phyloP scores from a whole-genome alignment of 2,888 invertebrate genomes.

The Hypsopygia costalis region DNA sequence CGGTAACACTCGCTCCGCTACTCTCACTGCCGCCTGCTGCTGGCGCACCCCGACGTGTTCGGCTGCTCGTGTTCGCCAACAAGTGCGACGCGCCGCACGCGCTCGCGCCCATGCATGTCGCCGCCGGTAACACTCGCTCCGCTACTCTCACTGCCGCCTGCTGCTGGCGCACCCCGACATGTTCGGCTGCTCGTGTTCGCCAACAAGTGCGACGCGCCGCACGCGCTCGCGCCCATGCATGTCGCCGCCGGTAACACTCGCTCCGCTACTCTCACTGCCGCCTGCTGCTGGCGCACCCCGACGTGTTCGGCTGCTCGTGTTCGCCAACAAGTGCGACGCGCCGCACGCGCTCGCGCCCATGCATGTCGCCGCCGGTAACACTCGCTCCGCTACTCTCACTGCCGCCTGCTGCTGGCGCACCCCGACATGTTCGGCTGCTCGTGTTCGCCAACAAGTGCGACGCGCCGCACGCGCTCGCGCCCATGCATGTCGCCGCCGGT shows the following conservation, averaged over 20 bases:
- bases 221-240: conserved; percentile 92
- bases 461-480: conserved; percentile 90
- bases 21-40: conserved; percentile 80
- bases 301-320: conserved; percentile 90
- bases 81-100: conserved; percentile 96
- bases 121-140: too few species aligned
- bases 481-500: conserved; percentile 91
- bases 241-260: conserved; percentile 89
- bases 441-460: conserved; percentile 99
- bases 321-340: conserved; percentile 97
- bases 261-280: too few species aligned
- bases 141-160: conserved; percentile 71
- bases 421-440: conserved; percentile 89
- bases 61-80: conserved; percentile 95
- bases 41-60: conserved; percentile 92
- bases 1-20: too few species aligned
- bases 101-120: conserved; percentile 91
- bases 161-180: conserved; percentile 93
- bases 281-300: conserved; percentile 93
- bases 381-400: too few species aligned
- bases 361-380: conserved; percentile 90
- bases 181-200: conserved; percentile 92
- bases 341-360: conserved; percentile 92
- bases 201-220: conserved; percentile 96
- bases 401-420: conserved; percentile 92